Conservation (phyloP, 2,797 vertebrate genomes). For the Alauda arvensis region DNA sequence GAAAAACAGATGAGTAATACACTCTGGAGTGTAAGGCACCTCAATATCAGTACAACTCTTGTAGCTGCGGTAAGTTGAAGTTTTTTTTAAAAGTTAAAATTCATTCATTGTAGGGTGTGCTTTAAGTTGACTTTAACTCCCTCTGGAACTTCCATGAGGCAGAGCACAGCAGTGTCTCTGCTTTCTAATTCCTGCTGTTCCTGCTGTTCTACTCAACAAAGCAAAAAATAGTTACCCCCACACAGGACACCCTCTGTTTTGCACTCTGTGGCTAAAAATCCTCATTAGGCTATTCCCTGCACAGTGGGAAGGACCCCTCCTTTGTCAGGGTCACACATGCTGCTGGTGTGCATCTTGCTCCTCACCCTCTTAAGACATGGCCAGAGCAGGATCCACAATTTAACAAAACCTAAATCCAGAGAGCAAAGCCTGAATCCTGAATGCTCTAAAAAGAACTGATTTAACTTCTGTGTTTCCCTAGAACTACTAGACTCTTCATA, state of each 20-base stretch:
- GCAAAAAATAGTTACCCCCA: neutral
- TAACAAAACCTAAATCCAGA: neutral
- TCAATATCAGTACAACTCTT: neutral
- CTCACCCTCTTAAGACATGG: neutral
- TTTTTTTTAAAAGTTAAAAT: neutral
- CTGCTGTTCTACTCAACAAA: neutral
- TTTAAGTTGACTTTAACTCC: neutral
- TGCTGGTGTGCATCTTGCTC: neutral
- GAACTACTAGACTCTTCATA: neutral
- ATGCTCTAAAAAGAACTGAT: neutral
- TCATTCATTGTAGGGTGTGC: neutral
- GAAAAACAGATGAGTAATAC: neutral
- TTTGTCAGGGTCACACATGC: neutral
- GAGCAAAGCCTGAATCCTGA: neutral
- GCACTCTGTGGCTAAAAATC: neutral
- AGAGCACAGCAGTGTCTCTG: rapidly evolving
- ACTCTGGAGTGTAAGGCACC: neutral
- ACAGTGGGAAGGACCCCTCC: neutral
- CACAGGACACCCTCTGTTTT: neutral
- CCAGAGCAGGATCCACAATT: neutral
- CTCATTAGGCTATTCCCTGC: too few species aligned
- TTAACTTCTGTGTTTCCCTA: neutral
- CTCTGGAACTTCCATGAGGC: neutral
- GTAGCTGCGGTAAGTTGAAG: neutral
- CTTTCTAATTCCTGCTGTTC: neutral